These are phyloP conservation scores for Dryoscopus gambensis DNA, from an alignment of 2,113 vertebrate genomes.

Conservation along the genomic window DNA sequence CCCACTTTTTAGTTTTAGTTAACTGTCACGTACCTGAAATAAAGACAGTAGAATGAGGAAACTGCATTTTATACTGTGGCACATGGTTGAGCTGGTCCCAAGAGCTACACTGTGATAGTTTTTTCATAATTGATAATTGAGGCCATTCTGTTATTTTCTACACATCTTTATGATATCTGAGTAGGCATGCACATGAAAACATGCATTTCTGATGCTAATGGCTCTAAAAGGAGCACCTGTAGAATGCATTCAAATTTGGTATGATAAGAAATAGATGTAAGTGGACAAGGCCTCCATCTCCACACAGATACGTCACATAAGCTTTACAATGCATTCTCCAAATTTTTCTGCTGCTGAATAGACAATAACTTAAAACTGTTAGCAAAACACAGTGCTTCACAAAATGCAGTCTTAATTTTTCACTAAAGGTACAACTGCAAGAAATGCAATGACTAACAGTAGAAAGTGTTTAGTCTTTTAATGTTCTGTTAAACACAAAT, in stretches of 20 bases:
- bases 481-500: background rate
- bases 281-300: background rate
- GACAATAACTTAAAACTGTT: background rate
- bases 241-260: background rate
- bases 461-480: background rate
- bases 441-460: background rate
- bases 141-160: background rate
- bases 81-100: background rate
- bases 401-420: background rate
- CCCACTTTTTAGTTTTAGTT: background rate
- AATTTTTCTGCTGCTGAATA: background rate
- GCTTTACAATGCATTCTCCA: background rate
- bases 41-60: background rate
- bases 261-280: background rate
- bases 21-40: background rate
- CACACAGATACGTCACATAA: background rate
- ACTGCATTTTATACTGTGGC: background rate
- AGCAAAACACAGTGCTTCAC: background rate
- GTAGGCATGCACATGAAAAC: background rate
- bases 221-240: background rate
- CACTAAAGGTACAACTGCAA: background rate
- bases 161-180: background rate
- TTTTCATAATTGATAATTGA: background rate
- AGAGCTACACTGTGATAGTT: background rate
- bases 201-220: background rate